These are phyloP conservation scores for Drosophila algonquin DNA, from an alignment of 2,888 invertebrate species.

Conservation along the genomic window DNA sequence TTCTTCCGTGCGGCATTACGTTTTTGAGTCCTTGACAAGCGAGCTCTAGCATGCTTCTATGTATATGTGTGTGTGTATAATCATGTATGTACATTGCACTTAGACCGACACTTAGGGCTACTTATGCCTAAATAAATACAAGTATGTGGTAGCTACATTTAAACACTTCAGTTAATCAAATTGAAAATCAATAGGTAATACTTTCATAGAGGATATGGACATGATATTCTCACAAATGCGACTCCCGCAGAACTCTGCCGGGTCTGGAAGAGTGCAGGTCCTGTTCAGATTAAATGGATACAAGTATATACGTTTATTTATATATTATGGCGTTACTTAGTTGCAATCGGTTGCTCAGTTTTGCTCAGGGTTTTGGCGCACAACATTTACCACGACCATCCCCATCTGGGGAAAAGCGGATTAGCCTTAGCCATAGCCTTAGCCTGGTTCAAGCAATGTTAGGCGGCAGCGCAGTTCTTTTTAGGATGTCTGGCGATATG, in stretches of 20 bases:
- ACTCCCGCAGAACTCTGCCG: slow-evolving; percentile 74
- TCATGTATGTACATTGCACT: slow-evolving; percentile 54
- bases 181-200: slow-evolving; percentile 73
- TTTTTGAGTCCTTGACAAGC: slow-evolving; percentile 13
- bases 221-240: slow-evolving; percentile 76
- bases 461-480: slow-evolving; percentile 42
- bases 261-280: slow-evolving; percentile 72
- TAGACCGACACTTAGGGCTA: slow-evolving; percentile 52
- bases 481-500: slow-evolving; percentile 18
- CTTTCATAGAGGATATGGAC: slow-evolving; percentile 67
- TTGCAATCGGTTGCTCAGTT: slow-evolving; percentile 42
- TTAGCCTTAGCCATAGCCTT: slow-evolving; percentile 27
- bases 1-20: slow-evolving; percentile 1
- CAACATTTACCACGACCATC: slow-evolving; percentile 55
- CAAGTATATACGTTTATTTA: slow-evolving; percentile 43
- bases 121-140: slow-evolving; percentile 57
- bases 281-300: slow-evolving; percentile 76
- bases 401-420: slow-evolving; percentile 3
- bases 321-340: slow-evolving; percentile 49
- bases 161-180: slow-evolving; percentile 40
- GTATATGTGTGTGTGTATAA: slow-evolving; percentile 9
- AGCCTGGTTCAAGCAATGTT: slow-evolving; percentile 49
- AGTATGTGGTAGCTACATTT: slow-evolving; percentile 54
- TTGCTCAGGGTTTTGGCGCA: slow-evolving; percentile 22
- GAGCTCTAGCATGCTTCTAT: slow-evolving; percentile 6